Evolutionary conservation across 2,113 vertebrate species (phyloP).

Genomic region (Fregetta grallaria): DNA sequence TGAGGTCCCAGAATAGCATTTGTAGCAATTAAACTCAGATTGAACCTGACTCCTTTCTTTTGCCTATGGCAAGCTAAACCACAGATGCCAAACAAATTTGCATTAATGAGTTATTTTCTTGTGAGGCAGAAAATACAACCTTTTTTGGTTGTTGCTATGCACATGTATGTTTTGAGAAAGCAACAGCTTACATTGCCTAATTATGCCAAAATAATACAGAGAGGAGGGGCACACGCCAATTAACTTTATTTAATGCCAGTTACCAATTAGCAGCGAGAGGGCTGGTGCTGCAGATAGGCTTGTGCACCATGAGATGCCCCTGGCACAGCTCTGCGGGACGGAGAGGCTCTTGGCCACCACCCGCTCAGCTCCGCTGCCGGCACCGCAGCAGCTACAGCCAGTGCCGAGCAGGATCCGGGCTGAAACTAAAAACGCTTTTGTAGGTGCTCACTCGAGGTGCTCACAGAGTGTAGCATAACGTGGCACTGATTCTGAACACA

Average conservation of each 20-base stretch:
- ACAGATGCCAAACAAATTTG: background rate
- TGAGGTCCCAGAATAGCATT: background rate
- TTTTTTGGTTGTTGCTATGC: background rate
- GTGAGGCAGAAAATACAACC: background rate
- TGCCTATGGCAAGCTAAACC: background rate
- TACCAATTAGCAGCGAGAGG: background rate
- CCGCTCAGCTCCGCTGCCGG: background rate
- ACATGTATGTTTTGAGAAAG: background rate
- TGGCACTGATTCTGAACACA: background rate
- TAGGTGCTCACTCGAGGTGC: background rate
- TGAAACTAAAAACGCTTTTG: no score
- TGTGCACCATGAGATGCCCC: rapidly evolving
- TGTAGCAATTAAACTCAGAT: conserved; percentile 25
- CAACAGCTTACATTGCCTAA: background rate
- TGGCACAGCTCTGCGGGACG: background rate
- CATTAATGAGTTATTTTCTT: conserved; percentile 30
- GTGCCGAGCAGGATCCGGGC: rapidly evolving
- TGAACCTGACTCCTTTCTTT: conserved; percentile 37
- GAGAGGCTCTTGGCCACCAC: no score
- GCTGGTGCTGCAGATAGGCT: background rate
- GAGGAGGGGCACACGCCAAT: background rate
- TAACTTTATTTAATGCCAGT: background rate
- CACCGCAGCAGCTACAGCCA: background rate
- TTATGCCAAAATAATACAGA: background rate
- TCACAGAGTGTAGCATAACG: rapidly evolving